These are phyloP conservation scores for Dolichoris vasculosae DNA, from an alignment of 1,140 invertebrate genomes.

Conservation along the genomic window DNA sequence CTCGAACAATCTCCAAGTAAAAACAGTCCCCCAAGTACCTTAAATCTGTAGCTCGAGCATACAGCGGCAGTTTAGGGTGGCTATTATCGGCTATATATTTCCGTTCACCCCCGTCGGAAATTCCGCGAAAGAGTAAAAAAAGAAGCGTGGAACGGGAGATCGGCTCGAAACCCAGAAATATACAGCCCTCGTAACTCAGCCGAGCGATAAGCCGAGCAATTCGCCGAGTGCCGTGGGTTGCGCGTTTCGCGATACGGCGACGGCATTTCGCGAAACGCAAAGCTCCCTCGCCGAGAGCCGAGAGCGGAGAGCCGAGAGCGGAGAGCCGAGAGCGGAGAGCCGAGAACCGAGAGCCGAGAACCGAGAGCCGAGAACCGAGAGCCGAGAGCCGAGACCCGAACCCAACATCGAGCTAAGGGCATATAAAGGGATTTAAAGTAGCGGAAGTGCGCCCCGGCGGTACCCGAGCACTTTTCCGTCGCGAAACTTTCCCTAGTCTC, in stretches of 20 bases:
- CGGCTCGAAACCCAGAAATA: constrained; percentile 8
- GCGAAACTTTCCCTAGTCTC: constrained; percentile 19
- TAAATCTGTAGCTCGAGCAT: neutral
- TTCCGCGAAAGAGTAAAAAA: neutral
- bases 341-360: too few species aligned
- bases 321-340: too few species aligned
- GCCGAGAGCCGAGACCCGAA: too few species aligned
- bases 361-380: too few species aligned
- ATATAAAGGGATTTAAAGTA: constrained; percentile 43
- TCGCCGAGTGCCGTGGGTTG: constrained; percentile 36
- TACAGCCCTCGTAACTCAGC: constrained; percentile 36
- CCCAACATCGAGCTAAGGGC: constrained; percentile 37
- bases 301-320: too few species aligned
- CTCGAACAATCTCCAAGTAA: neutral
- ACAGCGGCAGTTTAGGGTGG: neutral
- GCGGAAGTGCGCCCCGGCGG: neutral
- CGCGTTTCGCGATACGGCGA: neutral
- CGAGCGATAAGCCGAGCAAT: constrained; percentile 47
- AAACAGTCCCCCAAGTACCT: neutral
- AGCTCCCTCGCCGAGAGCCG: constrained; percentile 21
- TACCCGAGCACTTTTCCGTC: constrained; percentile 24
- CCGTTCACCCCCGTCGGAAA: neutral
- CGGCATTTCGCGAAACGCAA: constrained; percentile 33
- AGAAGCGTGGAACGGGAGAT: neutral
- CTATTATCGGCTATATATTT: neutral